Base-by-base conservation (phyloP, 2,797 vertebrate genomes). In the Poecilia wingei region DNA sequence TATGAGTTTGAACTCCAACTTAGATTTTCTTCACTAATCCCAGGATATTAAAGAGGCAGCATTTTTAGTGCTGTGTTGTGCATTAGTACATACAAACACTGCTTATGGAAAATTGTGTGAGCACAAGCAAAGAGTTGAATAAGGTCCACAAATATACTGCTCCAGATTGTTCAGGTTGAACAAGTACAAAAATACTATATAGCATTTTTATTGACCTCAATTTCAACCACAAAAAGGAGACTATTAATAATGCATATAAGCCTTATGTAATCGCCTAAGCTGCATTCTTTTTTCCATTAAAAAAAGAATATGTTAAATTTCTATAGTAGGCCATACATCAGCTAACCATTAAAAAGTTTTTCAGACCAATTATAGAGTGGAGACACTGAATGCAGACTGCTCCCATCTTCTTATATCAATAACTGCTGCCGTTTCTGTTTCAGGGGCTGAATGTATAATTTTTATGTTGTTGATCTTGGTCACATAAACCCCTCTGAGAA, bases 381-480 rank as follows among this genome's bases (percentile, higher is more conserved):
- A 73, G 61, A 49, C 79, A 53, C 43, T 6, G 77, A 61, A 66
- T 39, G 20, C 75, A 83, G 79, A 77, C 53, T 55, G 59, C 74
- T 46, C 78, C 84, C 72, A 43, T 74, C 82, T 82, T 79, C 71
- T 76, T 78, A n/a, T 43, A 82, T 88, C 84, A 89, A 89, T 85
- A 92, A 79, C 75, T 89, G 87, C 86, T 87, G 79, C 28, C 47
- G 82, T 87, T 86, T 84, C 82, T 33, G 87, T 90, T 88, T 86
- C 79, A 73, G 73, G 79, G 64, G 78, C 80, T 88, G 74, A 79
- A 86, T 86, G 91, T 84, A 91, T 93, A 90, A 90, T 86, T 89
- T 66, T 93, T 86, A 91, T 89, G 88, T 83, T 92, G 91, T 91
- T 93, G 92, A 94, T 92, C 91, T 89, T 82, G 68, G 84, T 80